Evolutionary conservation across 2,797 vertebrate genomes (phyloP), one percentile per base, ranked within the genome.

Genomic region (Telmatherina bonti): DNA sequence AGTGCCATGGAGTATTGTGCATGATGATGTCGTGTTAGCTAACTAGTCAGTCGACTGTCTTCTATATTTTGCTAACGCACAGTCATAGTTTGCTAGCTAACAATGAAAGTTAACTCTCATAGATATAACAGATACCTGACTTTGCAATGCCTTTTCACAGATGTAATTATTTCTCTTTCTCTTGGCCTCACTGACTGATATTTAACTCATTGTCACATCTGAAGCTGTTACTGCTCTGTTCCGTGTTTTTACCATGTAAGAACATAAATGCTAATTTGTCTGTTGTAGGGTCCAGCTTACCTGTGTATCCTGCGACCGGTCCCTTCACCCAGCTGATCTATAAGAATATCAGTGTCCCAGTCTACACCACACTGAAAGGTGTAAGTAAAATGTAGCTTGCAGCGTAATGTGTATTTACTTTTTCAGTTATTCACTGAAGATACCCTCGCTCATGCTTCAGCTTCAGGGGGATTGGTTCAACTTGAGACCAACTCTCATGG

Each of bases 331-430:
- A 93, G 87, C 87, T 97, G 57, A 94, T 97, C 90, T 97, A 97
- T 85, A 97, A 95, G 92, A 97, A 97, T 41, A 87, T 97, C 64
- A 96, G 92, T 0, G 95, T 96, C 18, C 97, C 97, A 9, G 97
- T 98, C 77, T 99, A 97, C 76, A 95, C 96, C 72, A 95, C 95
- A 0, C 89, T 99, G 85, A 98, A 97, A 91, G 97, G 97, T 95
- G 97, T 98, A 93, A 96, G 96, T 71, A 3, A 54, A 9, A 7
- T 1, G 22, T 57, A 57, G 1, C 53, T 12, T 57, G 18, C 7
- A 18, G 30, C 36, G 56, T 56, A 26, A 45, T n/a, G 24, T 45
- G 6, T 20, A 3, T 60, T 43, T 10, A 52, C 13, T 27, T 45
- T 18, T 31, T 29, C 6, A 0, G 29, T 45, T 45, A 56, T 53